Evolutionary conservation across 2,888 invertebrate genomes (phyloP).

Genomic region (Dyspetes luteomarginatus): DNA sequence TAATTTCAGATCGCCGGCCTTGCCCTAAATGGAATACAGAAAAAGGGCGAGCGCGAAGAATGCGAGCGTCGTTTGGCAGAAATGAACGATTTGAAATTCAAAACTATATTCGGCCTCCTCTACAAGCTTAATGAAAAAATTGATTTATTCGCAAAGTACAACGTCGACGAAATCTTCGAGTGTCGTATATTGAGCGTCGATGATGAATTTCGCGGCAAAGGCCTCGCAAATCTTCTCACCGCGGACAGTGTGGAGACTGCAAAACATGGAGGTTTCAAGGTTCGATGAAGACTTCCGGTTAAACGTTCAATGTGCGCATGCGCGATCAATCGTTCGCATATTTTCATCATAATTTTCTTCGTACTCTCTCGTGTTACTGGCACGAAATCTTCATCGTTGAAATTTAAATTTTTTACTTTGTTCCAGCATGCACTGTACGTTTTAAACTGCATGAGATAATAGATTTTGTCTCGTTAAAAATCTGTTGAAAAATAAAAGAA

Average conservation of each 20-base stretch:
- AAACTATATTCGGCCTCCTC: conserved; percentile 91
- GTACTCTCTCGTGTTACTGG: neutral
- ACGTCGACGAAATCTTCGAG: conserved; percentile 90
- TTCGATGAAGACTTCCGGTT: conserved; percentile 77
- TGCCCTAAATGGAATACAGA: conserved; percentile 90
- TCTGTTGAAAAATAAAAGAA: conserved; percentile 6
- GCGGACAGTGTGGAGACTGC: conserved; percentile 88
- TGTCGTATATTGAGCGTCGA: conserved; percentile 92
- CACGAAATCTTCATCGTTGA: neutral
- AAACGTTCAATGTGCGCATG: conserved; percentile 9
- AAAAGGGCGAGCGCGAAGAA: conserved; percentile 89
- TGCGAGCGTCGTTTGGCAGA: conserved; percentile 88
- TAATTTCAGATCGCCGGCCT: conserved; percentile 90
- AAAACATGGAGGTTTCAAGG: conserved; percentile 88
- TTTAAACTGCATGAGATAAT: conserved; percentile 78
- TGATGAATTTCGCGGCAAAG: conserved; percentile 88
- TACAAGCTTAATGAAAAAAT: conserved; percentile 88
- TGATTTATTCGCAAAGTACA: conserved; percentile 88
- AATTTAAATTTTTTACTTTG: conserved; percentile 69
- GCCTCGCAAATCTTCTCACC: conserved; percentile 90
- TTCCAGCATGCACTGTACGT: conserved; percentile 78
- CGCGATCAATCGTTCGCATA: conserved; percentile 27
- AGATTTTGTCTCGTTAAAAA: conserved; percentile 38
- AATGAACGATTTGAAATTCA: conserved; percentile 89
- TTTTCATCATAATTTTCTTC: neutral